Percentiles rank a stretch among this genome's conserved stretches.
phyloP scores from a whole-genome alignment of 53 echinoderm and acorn worm genomes.

The Holothuria leucospilota region DNA sequence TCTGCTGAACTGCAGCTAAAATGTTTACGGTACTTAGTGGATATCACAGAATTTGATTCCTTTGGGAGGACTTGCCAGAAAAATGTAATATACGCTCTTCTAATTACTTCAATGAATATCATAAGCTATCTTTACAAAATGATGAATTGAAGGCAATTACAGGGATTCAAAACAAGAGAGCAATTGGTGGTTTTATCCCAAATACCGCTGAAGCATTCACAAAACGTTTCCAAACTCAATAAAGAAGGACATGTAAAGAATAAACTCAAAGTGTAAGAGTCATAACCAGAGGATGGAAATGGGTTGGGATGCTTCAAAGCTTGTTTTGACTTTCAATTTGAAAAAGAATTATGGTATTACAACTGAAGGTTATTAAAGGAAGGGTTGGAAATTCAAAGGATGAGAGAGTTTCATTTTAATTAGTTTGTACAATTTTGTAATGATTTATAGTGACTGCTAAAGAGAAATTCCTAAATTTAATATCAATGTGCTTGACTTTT shows the following conservation, averaged over 20 bases:
- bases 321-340: constrained; percentile 14
- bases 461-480: constrained; percentile 39
- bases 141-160: constrained; percentile 50
- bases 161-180: constrained; percentile 31
- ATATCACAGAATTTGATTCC: constrained; percentile 41
- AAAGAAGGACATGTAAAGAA: constrained; percentile 13
- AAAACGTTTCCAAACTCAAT: constrained; percentile 32
- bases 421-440: too few species aligned
- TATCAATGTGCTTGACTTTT: constrained; percentile 17
- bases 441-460: background rate
- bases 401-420: too few species aligned
- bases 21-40: constrained; percentile 55
- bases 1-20: background rate
- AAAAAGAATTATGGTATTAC: constrained; percentile 42
- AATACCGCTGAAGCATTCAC: constrained; percentile 43
- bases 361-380: constrained; percentile 51
- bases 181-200: constrained; percentile 33
- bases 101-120: constrained; percentile 54
- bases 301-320: constrained; percentile 4
- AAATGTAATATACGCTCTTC: constrained; percentile 47
- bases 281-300: constrained; percentile 24
- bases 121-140: constrained; percentile 36
- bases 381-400: too few species aligned
- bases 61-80: constrained; percentile 19
- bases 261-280: constrained; percentile 26